These are phyloP conservation scores for Ryuthela nishihirai DNA, from an alignment of 2,888 invertebrate species.

Conservation along the genomic window DNA sequence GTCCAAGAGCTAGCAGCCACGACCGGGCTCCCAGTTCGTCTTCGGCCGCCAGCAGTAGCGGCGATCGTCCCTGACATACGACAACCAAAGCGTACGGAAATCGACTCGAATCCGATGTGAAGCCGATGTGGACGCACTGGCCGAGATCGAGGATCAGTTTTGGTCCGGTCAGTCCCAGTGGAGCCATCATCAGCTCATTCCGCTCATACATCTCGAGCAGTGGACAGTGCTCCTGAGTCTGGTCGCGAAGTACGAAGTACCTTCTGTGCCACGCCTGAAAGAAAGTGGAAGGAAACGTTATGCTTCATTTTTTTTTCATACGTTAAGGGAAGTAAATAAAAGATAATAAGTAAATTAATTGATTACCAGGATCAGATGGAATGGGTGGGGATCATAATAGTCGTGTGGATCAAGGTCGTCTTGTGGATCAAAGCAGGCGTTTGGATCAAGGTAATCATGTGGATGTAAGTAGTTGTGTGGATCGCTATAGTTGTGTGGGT, in stretches of 20 bases:
- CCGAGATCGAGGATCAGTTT: slow-evolving; percentile 34
- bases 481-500: no score
- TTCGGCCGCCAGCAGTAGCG: slow-evolving; percentile 36
- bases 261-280: slow-evolving; percentile 39
- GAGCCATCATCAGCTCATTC: slow-evolving; percentile 20
- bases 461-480: no score
- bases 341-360: no score
- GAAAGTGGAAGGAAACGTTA: neutral
- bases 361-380: no score
- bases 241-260: slow-evolving; percentile 38
- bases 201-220: slow-evolving; percentile 37
- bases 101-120: slow-evolving; percentile 34
- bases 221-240: slow-evolving; percentile 32
- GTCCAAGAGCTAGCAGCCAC: slow-evolving; percentile 37
- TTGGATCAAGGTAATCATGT: no score
- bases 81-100: slow-evolving; percentile 39
- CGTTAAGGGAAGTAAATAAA: no score
- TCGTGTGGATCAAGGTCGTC: no score
- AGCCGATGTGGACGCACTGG: slow-evolving; percentile 38
- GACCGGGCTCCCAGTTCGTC: slow-evolving; percentile 37
- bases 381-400: no score
- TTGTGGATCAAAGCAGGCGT: no score
- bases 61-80: slow-evolving; percentile 36
- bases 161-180: slow-evolving; percentile 15
- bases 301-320: no score